Evolutionary conservation across 1,140 invertebrate species (phyloP).

Genomic region (Solenopsis fugax): DNA sequence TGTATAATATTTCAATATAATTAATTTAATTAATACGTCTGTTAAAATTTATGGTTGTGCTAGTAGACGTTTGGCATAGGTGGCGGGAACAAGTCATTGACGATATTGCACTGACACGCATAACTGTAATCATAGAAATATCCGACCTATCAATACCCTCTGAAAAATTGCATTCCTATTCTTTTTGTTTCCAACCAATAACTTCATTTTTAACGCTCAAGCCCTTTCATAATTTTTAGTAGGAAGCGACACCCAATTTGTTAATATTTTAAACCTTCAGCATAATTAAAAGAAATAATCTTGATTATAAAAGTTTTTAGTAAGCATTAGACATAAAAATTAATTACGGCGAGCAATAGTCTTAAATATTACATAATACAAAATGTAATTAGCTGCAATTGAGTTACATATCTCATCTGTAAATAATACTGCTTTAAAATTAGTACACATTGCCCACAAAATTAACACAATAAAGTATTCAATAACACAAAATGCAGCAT

Average conservation of each 20-base stretch:
- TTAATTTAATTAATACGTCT: constrained; percentile 35
- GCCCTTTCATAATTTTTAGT: neutral
- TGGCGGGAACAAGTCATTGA: constrained; percentile 96
- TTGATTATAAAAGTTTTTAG: neutral
- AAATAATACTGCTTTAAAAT: constrained; percentile 13
- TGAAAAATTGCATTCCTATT: constrained; percentile 19
- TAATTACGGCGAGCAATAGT: constrained; percentile 5
- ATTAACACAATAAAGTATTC: neutral
- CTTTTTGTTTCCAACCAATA: constrained; percentile 50
- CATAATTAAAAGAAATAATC: neutral
- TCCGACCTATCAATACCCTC: constrained; percentile 70
- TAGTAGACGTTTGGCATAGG: constrained; percentile 78
- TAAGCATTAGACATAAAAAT: constrained; percentile 26
- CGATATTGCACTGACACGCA: constrained; percentile 95
- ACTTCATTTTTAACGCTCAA: constrained; percentile 42
- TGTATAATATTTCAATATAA: constrained; percentile 22
- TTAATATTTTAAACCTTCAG: constrained; percentile 8
- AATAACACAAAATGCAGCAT: neutral
- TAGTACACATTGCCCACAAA: neutral
- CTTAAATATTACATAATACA: constrained; percentile 31
- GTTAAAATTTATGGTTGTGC: constrained; percentile 77
- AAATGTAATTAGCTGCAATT: constrained; percentile 4
- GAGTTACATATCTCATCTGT: neutral
- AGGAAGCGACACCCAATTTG: neutral
- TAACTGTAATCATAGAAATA: constrained; percentile 92